phyloP scores from a whole-genome alignment of 2,888 invertebrate species.

The Xanthia icteritia region DNA sequence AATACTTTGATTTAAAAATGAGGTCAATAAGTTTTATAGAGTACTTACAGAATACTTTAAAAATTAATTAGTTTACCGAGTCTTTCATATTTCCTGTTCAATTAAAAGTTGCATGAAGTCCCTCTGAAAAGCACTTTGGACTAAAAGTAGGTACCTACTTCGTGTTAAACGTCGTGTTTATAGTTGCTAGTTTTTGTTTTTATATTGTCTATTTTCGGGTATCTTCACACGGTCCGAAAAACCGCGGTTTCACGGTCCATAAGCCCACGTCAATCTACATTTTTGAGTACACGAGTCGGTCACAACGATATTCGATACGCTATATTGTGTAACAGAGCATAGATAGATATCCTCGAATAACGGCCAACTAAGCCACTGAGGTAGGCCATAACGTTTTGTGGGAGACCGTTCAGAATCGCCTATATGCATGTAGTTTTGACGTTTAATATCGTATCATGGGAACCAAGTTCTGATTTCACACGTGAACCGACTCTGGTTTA shows the following conservation, averaged over 20 bases:
- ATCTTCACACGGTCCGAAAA: slow-evolving; percentile 70
- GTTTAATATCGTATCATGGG: slow-evolving; percentile 82
- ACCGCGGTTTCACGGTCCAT: slow-evolving; percentile 83
- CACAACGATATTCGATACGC: slow-evolving; percentile 80
- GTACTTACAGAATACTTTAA: slow-evolving; percentile 38
- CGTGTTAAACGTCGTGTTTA: slow-evolving; percentile 34
- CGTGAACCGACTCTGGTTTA: slow-evolving; percentile 75
- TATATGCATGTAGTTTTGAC: slow-evolving; percentile 76
- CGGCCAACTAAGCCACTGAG: slow-evolving; percentile 81
- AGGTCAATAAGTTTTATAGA: slow-evolving; percentile 59
- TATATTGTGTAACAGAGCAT: slow-evolving; percentile 75
- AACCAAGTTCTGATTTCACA: slow-evolving; percentile 81
- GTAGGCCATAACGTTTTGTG: slow-evolving; percentile 81
- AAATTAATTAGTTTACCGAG: slow-evolving; percentile 57
- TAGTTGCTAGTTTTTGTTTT: slow-evolving; percentile 29
- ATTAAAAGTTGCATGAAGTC: slow-evolving; percentile 57
- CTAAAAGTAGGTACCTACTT: slow-evolving; percentile 15
- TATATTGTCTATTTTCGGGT: slow-evolving; percentile 50
- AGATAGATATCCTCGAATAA: slow-evolving; percentile 80
- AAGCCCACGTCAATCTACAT: slow-evolving; percentile 77
- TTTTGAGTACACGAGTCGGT: slow-evolving; percentile 73
- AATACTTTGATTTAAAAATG: slow-evolving; percentile 54
- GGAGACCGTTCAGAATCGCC: slow-evolving; percentile 77
- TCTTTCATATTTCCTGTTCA: slow-evolving; percentile 59
- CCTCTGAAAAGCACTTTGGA: slow-evolving; percentile 45